Evolutionary conservation across 2,888 invertebrate species (phyloP).

Genomic region (Erpobdella octoculata): DNA sequence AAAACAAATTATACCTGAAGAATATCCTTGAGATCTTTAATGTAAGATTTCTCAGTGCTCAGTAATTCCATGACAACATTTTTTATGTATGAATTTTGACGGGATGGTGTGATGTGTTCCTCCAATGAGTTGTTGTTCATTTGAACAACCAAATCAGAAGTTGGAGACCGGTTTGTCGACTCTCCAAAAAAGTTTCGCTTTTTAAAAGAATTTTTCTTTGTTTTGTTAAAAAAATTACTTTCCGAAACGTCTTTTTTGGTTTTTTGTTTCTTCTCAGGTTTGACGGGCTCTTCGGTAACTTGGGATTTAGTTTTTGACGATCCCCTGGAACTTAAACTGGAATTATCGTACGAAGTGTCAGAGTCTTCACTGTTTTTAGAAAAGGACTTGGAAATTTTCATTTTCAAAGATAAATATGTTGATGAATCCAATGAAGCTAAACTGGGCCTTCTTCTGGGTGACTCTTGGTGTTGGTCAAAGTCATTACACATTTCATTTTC

Average conservation of each 20-base stretch:
- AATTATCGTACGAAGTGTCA: background rate
- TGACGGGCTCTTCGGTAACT: background rate
- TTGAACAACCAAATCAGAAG: no score
- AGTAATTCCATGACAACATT: slow-evolving; percentile 22
- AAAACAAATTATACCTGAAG: slow-evolving; percentile 20
- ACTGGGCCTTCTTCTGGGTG: slow-evolving; percentile 6
- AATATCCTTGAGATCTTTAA: slow-evolving; percentile 27
- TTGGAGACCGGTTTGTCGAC: background rate
- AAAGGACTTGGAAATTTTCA: background rate
- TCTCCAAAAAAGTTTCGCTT: no score
- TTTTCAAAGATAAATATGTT: background rate
- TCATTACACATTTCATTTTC: no score
- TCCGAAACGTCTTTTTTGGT: background rate
- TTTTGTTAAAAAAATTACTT: background rate
- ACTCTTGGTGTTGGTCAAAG: no score
- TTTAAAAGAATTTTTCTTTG: no score
- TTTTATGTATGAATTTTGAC: background rate
- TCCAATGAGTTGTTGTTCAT: background rate
- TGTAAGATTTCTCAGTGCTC: slow-evolving; percentile 24
- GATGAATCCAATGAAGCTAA: background rate
- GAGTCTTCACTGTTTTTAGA: background rate
- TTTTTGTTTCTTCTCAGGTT: background rate
- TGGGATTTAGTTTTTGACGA: background rate
- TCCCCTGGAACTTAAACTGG: background rate
- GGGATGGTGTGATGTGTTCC: background rate